A percentile compares a stretch with the other conserved stretches of the same genome.
Conservation (phyloP, 2,113 vertebrate species). For the Phasianus colchicus region DNA sequence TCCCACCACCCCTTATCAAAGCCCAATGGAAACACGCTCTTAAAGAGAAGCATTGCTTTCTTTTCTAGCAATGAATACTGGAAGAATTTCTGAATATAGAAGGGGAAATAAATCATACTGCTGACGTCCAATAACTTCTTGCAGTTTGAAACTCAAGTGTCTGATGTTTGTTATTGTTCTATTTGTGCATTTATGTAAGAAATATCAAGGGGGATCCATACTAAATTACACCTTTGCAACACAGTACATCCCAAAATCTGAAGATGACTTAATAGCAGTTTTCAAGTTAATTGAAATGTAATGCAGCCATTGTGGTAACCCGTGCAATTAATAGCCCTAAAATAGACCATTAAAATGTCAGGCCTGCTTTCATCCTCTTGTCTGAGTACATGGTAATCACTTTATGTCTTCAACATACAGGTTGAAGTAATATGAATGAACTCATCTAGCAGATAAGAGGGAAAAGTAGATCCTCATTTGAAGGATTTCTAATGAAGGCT, state of each 20-base stretch:
- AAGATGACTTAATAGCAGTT: background rate
- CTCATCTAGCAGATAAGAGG: background rate
- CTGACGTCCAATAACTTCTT: background rate
- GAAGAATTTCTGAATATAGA: background rate
- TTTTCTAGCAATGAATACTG: background rate
- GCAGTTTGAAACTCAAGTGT: background rate
- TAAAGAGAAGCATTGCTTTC: background rate
- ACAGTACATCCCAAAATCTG: background rate
- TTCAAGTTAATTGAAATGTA: background rate
- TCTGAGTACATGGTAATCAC: background rate
- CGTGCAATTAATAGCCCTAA: background rate
- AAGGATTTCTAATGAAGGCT: background rate
- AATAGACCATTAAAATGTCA: background rate
- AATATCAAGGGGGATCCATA: background rate
- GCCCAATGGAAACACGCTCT: background rate
- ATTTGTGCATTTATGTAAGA: background rate
- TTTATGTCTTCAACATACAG: background rate
- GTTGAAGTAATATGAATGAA: background rate
- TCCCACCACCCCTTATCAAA: background rate
- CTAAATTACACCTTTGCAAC: background rate
- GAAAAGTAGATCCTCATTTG: background rate
- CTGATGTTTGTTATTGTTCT: background rate
- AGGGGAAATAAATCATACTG: background rate
- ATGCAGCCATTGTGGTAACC: background rate
- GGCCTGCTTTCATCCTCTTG: background rate